Evolutionary conservation across 2,113 vertebrate genomes (phyloP).

Genomic region (Ammodytes dubius): DNA sequence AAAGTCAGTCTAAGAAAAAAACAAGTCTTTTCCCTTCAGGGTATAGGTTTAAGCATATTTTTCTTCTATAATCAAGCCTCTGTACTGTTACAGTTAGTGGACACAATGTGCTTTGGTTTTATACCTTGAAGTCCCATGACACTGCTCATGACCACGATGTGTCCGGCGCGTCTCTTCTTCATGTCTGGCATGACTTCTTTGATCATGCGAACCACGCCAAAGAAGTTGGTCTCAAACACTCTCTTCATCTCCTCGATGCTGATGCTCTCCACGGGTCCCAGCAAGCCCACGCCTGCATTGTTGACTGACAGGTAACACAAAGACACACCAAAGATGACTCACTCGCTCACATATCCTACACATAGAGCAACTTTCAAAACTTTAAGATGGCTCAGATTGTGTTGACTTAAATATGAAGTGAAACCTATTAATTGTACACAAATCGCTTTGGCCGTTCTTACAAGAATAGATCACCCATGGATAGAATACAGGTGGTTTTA

Average conservation of each 20-base stretch:
- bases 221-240: constrained; percentile 95
- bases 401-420: background rate
- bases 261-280: constrained; percentile 92
- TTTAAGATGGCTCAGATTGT: background rate
- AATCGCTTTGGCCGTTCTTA: background rate
- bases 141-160: constrained; percentile 95
- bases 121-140: constrained; percentile 88
- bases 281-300: constrained; percentile 91
- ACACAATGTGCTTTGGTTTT: background rate
- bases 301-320: constrained; percentile 85
- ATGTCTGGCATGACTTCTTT: constrained; percentile 93
- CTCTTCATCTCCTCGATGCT: constrained; percentile 89
- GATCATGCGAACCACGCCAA: constrained; percentile 91
- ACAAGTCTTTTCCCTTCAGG: background rate
- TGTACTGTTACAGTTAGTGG: no score
- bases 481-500: background rate
- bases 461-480: background rate
- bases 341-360: background rate
- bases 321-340: constrained; percentile 1
- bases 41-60: background rate
- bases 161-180: constrained; percentile 90
- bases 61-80: background rate
- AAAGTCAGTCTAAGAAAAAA: background rate
- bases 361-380: background rate
- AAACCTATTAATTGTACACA: background rate